Evolutionary conservation across 2,113 vertebrate genomes (phyloP), one percentile per base, ranked within the genome.

Genomic region (Ochotona princeps): DNA sequence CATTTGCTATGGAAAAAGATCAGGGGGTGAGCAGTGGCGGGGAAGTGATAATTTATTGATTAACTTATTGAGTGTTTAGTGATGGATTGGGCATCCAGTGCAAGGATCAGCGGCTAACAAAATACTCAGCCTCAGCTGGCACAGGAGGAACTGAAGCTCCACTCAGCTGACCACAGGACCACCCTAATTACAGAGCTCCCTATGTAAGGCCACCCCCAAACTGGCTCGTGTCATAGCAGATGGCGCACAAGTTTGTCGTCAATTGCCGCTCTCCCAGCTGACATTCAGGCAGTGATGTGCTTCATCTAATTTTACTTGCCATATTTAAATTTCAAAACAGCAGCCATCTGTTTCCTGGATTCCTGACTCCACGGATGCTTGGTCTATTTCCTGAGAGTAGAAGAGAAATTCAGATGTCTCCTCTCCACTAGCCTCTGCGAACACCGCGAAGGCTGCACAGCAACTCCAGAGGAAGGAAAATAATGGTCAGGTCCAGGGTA

Each of bases 301-400:
- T 87, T 76, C 89, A 95, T 95, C 81, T 92, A 91, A 95, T 95
- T 91, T 91, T 86, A 92, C 92, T 89, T 86, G 86, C 75, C 75
- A 73, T 85, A 66, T 85, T 92, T 79, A 92, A 91, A 94, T 94
- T 87, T 94, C 86, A 69, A 83, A 95, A 92, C 89, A 93, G 49
- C 60, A 66, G 67, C 92, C 96, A 96, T 92, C 94, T 95, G 93
- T 93, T 94, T 96, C 94, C 91, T 95, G 95, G 83, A 94, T 86
- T 90, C 92, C 30, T 75, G 67, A 89, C 83, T 66, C 51, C 21
- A 54, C 25, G 54, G 86, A 35, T 20, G 65, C 84, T 78, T 76
- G 32, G 44, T 70, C 88, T 73, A 25, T 47, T 83, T 85, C 93
- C 20, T 17, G 20, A 67, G 70, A 74, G 73, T 15, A 25, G 85